Conservation (phyloP, 2,113 vertebrate species). For the Petrocephalus zakoni region DNA sequence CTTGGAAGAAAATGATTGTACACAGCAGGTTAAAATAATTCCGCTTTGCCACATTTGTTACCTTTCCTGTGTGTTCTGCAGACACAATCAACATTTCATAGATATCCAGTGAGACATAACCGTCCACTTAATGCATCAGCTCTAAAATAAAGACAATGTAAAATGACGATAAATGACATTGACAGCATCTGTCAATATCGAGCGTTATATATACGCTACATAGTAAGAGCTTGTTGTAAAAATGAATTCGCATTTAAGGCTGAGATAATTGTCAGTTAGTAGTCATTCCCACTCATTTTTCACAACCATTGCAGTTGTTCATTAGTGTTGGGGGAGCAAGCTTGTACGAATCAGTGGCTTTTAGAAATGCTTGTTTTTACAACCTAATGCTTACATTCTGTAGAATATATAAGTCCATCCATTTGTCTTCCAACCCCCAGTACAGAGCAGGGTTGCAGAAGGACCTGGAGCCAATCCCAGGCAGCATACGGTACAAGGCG, state of each 20-base stretch:
- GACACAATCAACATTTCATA: not conserved
- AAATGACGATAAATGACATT: not conserved
- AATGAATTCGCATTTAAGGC: not conserved
- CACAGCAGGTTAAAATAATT: not conserved
- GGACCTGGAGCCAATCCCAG: not conserved
- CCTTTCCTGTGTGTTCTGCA: not conserved
- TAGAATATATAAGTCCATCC: not conserved
- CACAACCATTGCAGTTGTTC: not conserved
- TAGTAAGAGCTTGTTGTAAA: not conserved
- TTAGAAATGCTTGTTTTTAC: not conserved
- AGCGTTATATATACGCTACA: not conserved
- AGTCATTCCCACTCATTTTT: not conserved
- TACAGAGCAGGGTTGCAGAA: not conserved
- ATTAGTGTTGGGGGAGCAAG: not conserved
- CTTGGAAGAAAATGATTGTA: not conserved
- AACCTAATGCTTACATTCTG: not conserved
- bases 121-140: not conserved
- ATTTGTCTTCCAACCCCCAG: not conserved
- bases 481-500: not conserved
- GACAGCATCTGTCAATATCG: not conserved
- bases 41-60: not conserved
- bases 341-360: not conserved
- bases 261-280: not conserved
- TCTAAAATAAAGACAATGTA: not conserved
- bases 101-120: not conserved